A percentile compares a stretch with the other conserved stretches of the same genome.
Conservation (phyloP, 2,888 invertebrate species). For the Eutolmus rufibarbis region DNA sequence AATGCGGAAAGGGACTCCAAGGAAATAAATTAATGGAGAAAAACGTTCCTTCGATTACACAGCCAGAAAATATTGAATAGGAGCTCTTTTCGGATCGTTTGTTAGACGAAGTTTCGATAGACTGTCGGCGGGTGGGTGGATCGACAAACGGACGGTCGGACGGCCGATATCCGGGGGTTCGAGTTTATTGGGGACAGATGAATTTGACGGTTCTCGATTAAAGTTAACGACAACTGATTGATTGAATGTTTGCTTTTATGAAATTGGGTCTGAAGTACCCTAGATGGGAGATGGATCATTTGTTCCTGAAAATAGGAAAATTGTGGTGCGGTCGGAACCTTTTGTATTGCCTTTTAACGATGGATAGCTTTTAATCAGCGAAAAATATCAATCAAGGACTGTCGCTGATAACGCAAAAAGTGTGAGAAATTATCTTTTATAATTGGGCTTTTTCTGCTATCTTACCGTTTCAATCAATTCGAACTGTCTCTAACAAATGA, state of each 20-base stretch:
- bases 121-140: background rate
- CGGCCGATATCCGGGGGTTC: background rate
- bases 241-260: background rate
- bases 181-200: background rate
- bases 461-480: background rate
- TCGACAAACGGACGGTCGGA: background rate
- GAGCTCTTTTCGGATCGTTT: background rate
- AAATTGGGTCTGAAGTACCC: background rate
- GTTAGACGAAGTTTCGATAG: background rate
- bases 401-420: background rate
- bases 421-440: background rate
- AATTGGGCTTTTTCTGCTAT: background rate
- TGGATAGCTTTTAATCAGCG: background rate
- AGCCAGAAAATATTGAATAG: background rate
- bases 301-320: background rate
- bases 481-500: background rate
- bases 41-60: background rate
- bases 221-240: background rate
- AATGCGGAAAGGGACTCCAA: background rate
- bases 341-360: background rate
- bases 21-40: background rate
- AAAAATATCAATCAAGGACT: background rate
- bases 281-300: background rate
- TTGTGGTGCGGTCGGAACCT: background rate
- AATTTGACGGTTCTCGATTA: background rate